Evolutionary conservation across 2,888 invertebrate genomes (phyloP).

Genomic region (Brachypalpus laphriformis): DNA sequence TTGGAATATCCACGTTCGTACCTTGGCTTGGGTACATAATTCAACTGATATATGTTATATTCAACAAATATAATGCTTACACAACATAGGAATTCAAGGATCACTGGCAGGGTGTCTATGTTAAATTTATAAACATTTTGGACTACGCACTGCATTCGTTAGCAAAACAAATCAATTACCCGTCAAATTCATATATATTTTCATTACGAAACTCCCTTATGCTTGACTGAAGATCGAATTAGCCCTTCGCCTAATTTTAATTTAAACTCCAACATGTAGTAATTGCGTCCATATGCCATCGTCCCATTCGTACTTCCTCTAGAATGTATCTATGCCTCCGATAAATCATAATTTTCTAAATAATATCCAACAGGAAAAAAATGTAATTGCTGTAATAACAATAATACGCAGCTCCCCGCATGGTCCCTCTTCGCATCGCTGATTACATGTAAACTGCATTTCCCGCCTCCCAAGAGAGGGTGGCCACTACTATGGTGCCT

Average conservation of each 20-base stretch:
- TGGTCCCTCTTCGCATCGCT: constrained; percentile 4
- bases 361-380: constrained; percentile 44
- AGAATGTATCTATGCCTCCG: not conserved
- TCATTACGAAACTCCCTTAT: not conserved
- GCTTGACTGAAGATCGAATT: not conserved
- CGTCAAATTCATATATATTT: too few species aligned
- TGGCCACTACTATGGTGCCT: not conserved
- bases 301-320: not conserved
- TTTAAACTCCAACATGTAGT: not conserved
- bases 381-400: constrained; percentile 2
- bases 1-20: too few species aligned
- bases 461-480: not conserved
- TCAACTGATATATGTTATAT: too few species aligned
- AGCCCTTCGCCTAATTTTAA: not conserved
- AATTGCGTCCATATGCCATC: not conserved
- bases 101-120: too few species aligned
- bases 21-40: too few species aligned
- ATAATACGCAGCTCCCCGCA: not conserved
- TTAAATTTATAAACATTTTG: too few species aligned
- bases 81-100: too few species aligned
- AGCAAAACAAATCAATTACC: too few species aligned
- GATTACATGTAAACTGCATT: constrained; percentile 36
- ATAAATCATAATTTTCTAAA: constrained; percentile 63
- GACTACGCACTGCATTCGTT: too few species aligned
- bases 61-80: too few species aligned